phyloP scores from a whole-genome alignment of 2,888 invertebrate species.

The Torymus texanus region DNA sequence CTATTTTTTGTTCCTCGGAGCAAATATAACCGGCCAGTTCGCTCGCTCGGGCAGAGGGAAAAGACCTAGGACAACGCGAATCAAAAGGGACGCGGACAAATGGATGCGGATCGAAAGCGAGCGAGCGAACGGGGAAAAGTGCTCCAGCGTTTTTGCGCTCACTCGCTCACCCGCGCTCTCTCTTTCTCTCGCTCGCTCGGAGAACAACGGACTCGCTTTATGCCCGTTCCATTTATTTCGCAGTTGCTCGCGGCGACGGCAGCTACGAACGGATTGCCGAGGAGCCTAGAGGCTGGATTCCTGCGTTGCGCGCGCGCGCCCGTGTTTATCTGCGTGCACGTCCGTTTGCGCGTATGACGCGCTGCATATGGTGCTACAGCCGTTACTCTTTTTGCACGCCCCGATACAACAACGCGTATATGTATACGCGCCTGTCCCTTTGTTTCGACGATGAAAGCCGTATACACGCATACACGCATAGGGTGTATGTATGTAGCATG shows the following conservation, averaged over 20 bases:
- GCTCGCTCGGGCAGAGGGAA: slow-evolving; percentile 19
- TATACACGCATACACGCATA: no score
- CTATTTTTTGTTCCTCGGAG: slow-evolving; percentile 35
- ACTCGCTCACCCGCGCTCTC: neutral
- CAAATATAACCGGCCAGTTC: slow-evolving; percentile 44
- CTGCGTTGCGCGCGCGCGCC: neutral
- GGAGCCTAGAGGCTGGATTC: no score
- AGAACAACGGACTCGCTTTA: slow-evolving; percentile 16
- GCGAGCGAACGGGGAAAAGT: slow-evolving; percentile 53
- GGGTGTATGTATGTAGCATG: no score
- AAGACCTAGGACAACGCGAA: slow-evolving; percentile 56
- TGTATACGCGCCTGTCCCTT: neutral
- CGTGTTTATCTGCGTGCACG: neutral
- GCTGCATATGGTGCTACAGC: neutral
- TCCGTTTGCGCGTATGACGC: slow-evolving; percentile 1
- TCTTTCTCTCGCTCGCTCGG: neutral
- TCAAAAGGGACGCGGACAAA: slow-evolving; percentile 46
- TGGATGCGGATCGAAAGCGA: slow-evolving; percentile 33
- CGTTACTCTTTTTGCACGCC: slow-evolving; percentile 13
- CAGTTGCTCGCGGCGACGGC: slow-evolving; percentile 63
- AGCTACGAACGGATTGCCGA: slow-evolving; percentile 26
- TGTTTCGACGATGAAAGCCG: slow-evolving; percentile 20
- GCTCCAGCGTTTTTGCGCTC: slow-evolving; percentile 57
- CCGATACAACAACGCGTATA: neutral
- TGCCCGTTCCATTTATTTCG: slow-evolving; percentile 68